Evolutionary conservation across 2,888 invertebrate species (phyloP).

Genomic region (Napeogenes sylphis): DNA sequence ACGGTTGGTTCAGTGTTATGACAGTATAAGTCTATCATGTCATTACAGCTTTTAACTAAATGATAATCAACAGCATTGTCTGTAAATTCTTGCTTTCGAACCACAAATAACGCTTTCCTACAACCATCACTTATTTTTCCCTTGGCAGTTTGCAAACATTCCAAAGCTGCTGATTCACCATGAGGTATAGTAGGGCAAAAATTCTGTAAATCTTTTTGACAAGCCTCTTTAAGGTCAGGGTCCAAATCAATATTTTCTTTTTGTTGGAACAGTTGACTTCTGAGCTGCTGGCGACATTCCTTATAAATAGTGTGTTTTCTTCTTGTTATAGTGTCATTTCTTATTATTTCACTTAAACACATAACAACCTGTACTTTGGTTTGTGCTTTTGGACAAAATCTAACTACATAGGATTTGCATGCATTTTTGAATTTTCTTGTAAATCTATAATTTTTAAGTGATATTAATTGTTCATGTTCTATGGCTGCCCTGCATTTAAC

Average conservation of each 20-base stretch:
- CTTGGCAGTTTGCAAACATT: slow-evolving; percentile 84
- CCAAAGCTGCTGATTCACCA: slow-evolving; percentile 85
- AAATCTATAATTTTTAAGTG: slow-evolving; percentile 94
- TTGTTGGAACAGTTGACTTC: slow-evolving; percentile 93
- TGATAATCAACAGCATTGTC: slow-evolving; percentile 94
- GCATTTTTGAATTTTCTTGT: slow-evolving; percentile 96
- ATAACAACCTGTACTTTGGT: slow-evolving; percentile 87
- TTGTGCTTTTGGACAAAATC: slow-evolving; percentile 82
- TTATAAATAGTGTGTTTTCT: slow-evolving; percentile 88
- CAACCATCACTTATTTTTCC: slow-evolving; percentile 83
- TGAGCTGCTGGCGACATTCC: slow-evolving; percentile 93
- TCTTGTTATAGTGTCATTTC: slow-evolving; percentile 90
- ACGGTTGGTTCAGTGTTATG: slow-evolving; percentile 82
- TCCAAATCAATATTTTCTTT: slow-evolving; percentile 92
- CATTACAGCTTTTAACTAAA: slow-evolving; percentile 88
- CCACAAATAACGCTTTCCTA: slow-evolving; percentile 88
- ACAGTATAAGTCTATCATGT: slow-evolving; percentile 92
- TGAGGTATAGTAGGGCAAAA: slow-evolving; percentile 83
- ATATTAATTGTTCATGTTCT: slow-evolving; percentile 97
- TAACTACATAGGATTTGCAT: slow-evolving; percentile 88
- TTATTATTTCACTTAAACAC: slow-evolving; percentile 93
- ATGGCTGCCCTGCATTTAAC: slow-evolving; percentile 93
- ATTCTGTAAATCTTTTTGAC: slow-evolving; percentile 85
- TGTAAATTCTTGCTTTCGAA: slow-evolving; percentile 89
- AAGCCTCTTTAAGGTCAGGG: slow-evolving; percentile 89